Base-by-base conservation (phyloP, 1,140 invertebrate species). In the Drosophila pseudoananassae region DNA sequence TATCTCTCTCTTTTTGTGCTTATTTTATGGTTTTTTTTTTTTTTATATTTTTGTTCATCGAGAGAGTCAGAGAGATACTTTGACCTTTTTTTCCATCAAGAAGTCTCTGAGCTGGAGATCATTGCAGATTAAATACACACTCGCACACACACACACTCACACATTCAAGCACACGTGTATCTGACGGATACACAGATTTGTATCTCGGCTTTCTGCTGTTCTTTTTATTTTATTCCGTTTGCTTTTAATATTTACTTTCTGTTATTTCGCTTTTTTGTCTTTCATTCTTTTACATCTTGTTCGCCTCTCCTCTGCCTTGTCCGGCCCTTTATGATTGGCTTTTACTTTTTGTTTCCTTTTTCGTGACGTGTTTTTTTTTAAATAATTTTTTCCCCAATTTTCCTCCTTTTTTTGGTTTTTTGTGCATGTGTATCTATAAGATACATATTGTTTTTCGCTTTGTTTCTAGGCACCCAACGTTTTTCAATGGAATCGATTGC, bases 41-140 rank as follows among this genome's bases (percentile, higher is more conserved):
- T 52, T 54, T 54, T 65, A 20, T 55, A 50, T 52, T 33, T 69
- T 33, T 36, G 46, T 40, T 29, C 14, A 29, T 46, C 1, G 5
- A 9, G 27, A 57, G 40, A 9, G 53, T 31, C 17, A 3, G 27
- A 55, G 56, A 71, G 59, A 83, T 78, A 83, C 75, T 82, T 75
- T 82, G 79, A 82, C 79, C 79, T 82, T 82, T 83, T 76, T 61
- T 36, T 36, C 53, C 79, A 83, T 71, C 57, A 75, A 83, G 79
- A 83, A 83, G 79, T 75, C 57, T 78, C 56, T 83, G 70, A 82
- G 63, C 72, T 66, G 73, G 64, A 83, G 79, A 83, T 83, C 79
- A 66, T 78, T 83, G 79, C 75, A 83, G 79, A 83, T 78, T 78
- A 78, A 61, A 69, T 55, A 46, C 40, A 46, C 20, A 51, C 9